Base-by-base conservation (phyloP, 2,888 invertebrate species). In the Nymphalis c-album region DNA sequence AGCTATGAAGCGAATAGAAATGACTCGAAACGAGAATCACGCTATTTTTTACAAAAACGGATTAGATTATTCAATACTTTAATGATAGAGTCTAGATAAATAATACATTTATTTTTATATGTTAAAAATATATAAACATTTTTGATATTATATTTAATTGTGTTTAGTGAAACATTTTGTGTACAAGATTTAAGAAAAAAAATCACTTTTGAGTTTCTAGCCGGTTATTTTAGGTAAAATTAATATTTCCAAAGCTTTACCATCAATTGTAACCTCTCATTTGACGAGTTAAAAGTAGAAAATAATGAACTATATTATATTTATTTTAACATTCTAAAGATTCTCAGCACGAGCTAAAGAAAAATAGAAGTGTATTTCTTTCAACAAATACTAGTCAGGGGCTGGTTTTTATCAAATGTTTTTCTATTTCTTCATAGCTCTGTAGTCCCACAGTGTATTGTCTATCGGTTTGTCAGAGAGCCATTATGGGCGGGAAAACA, bases 401-500 rank as follows among this genome's bases (percentile, higher is more conserved):
- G 10, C 13, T 40, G 4, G 13, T 4, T 13, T 13, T 10, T 13
- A 13, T 53, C 0, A 5, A 55, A 40, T 35, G 16, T 47, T 1
- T 31, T 31, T 31, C 18, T 64, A 1, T n/a, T 46, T 5, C 31
- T 74, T 67, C 18, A 1, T 64, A 70, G 46, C 45, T 71, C 75
- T 68, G 31, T 51, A 31, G 1, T 20, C 7, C 48, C 66, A 73
- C 70, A 68, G 71, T 67, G 60, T 69, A 73, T 75, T 75, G 75
- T 76, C 77, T 77, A 77, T 80, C 73, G 75, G 78, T 76, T 73
- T 75, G 75, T 74, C 76, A 71, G 71, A 76, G 73, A 74, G 75
- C 79, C 76, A 82, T 82, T 80, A 81, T 77, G 77, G 78, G 72
- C 73, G 75, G 72, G 78, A 79, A 84, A 85, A 85, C 85, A 82